A percentile compares a stretch with the other conserved stretches of the same genome.
These are phyloP conservation scores for Pelagia noctiluca DNA, from an alignment of 30 jellyfish, hydroid and myxozoan species.

Conservation along the genomic window DNA sequence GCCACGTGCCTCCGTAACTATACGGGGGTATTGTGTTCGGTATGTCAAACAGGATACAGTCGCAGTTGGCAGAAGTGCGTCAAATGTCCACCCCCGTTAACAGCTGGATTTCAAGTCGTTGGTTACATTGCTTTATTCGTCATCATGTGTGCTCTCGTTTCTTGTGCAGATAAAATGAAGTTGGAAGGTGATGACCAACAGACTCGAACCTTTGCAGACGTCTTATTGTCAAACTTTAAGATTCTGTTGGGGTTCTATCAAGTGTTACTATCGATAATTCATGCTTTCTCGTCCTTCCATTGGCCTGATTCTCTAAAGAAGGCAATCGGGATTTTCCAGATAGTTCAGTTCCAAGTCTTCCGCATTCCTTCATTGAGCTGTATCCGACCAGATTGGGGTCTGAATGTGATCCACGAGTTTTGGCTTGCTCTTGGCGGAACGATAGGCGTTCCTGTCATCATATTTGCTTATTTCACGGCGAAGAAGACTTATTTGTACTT, in stretches of 20 bases:
- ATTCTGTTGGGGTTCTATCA: slow-evolving; percentile 59
- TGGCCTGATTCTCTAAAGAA: slow-evolving; percentile 48
- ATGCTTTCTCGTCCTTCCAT: slow-evolving; percentile 22
- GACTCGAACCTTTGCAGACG: slow-evolving; percentile 53
- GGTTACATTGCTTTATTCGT: slow-evolving; percentile 1
- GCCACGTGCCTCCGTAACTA: slow-evolving; percentile 7
- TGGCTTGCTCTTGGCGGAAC: slow-evolving; percentile 32
- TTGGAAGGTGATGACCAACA: background rate
- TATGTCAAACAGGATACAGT: slow-evolving; percentile 30
- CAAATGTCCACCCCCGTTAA: slow-evolving; percentile 25
- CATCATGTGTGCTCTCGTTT: slow-evolving; percentile 28
- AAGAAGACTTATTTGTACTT: background rate
- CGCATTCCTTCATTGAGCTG: slow-evolving; percentile 38
- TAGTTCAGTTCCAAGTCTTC: slow-evolving; percentile 21
- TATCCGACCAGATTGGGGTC: slow-evolving; percentile 32
- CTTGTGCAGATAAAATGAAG: slow-evolving; percentile 5
- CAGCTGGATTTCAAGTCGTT: slow-evolving; percentile 12
- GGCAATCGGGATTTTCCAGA: slow-evolving; percentile 7
- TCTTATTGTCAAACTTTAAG: slow-evolving; percentile 43
- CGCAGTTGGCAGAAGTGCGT: slow-evolving; percentile 10
- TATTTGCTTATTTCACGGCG: background rate
- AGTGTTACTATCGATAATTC: slow-evolving; percentile 12
- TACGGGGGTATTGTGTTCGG: slow-evolving; percentile 25
- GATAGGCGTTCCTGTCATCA: slow-evolving; percentile 14
- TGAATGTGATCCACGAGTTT: slow-evolving; percentile 31